Evolutionary conservation across 2,797 vertebrate genomes (phyloP).

Genomic region (Leptoclinus maculatus): DNA sequence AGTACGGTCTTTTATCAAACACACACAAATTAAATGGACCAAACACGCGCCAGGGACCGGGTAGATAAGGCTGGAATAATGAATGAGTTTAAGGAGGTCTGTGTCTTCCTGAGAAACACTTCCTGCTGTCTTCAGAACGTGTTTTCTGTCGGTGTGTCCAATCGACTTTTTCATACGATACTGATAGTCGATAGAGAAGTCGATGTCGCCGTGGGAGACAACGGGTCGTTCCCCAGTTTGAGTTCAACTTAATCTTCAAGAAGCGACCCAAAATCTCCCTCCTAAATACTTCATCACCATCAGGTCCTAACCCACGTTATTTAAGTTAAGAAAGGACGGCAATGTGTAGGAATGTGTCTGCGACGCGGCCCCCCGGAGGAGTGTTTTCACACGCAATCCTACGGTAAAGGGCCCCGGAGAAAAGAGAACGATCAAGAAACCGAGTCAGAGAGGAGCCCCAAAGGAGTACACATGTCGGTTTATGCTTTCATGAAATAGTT

Average conservation of each 20-base stretch:
- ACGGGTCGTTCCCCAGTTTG: no score
- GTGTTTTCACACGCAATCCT: not conserved
- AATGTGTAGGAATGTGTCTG: not conserved
- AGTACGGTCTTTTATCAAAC: constrained; percentile 33
- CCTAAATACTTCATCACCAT: not conserved
- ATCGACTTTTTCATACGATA: not conserved
- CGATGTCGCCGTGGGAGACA: no score
- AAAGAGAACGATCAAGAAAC: not conserved
- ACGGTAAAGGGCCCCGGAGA: not conserved
- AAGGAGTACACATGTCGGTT: not conserved
- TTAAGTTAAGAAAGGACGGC: not conserved
- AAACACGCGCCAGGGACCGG: constrained; percentile 3
- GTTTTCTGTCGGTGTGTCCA: not conserved
- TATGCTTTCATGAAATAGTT: not conserved
- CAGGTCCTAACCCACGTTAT: not conserved
- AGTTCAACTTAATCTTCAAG: not conserved
- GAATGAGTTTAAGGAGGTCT: constrained; percentile 21
- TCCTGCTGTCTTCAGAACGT: not conserved
- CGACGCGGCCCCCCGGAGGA: not conserved
- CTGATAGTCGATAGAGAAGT: no score
- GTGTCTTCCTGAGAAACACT: not conserved
- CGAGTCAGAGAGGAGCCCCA: not conserved
- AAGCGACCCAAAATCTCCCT: not conserved
- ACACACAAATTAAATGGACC: constrained; percentile 27
- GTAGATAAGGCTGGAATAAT: constrained; percentile 26